phyloP scores from a whole-genome alignment of 2,113 vertebrate genomes.

The Cricetomys ansorgei region DNA sequence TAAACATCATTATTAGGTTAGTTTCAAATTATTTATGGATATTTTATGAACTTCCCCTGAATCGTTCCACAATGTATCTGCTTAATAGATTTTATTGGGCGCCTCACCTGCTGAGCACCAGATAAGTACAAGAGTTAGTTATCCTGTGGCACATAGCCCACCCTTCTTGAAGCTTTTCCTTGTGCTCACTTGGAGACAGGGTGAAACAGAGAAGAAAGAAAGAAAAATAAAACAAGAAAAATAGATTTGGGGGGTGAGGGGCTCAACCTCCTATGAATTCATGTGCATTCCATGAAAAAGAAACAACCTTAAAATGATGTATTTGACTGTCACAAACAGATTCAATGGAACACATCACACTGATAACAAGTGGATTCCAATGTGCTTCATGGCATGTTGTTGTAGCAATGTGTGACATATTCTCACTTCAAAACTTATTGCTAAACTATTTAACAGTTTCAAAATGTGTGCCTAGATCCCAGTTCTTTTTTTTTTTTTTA shows the following conservation, averaged over 20 bases:
- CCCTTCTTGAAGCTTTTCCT: background rate
- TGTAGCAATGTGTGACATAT: constrained; percentile 72
- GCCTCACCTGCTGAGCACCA: background rate
- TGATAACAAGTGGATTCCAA: constrained; percentile 78
- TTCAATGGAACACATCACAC: constrained; percentile 76
- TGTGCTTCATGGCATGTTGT: constrained; percentile 83
- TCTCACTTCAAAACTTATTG: constrained; percentile 80
- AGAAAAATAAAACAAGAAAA: background rate
- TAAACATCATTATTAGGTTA: constrained; percentile 2
- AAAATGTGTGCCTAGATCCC: constrained; percentile 66
- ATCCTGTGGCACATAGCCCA: background rate
- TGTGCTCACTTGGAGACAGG: background rate
- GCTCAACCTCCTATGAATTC: constrained; percentile 56
- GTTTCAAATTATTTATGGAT: constrained; percentile 36
- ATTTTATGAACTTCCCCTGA: constrained; percentile 39
- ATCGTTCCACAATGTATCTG: background rate
- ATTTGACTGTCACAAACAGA: constrained; percentile 74
- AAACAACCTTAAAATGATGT: constrained; percentile 83
- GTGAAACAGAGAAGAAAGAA: background rate
- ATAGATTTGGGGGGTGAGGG: constrained; percentile 22
- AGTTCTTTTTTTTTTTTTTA: constrained; percentile 54
- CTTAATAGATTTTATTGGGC: constrained; percentile 14
- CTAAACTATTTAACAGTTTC: constrained; percentile 82
- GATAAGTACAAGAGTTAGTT: background rate
- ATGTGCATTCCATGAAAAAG: constrained; percentile 72